phyloP scores from a whole-genome alignment of 30 jellyfish, hydroid and myxozoan species.

The Cassiopea xamachana region DNA sequence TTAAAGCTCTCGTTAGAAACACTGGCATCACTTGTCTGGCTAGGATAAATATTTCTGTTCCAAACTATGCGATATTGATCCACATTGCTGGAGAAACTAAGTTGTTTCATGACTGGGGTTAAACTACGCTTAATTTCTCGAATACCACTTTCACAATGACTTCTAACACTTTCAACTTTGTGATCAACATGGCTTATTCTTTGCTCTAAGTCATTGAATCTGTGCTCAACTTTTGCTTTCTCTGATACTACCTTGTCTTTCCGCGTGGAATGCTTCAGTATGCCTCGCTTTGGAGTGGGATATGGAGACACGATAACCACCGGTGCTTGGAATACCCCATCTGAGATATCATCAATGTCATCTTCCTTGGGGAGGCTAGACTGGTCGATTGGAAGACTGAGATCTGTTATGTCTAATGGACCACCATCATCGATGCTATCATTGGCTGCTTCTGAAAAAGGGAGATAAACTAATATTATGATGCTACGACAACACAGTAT shows the following conservation, averaged over 20 bases:
- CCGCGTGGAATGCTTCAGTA: conserved; percentile 28
- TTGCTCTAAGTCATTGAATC: conserved; percentile 25
- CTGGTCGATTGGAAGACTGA: conserved; percentile 37
- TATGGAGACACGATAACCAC: conserved; percentile 59
- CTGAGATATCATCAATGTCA: conserved; percentile 6
- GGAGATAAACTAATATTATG: no score
- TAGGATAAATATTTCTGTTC: not conserved
- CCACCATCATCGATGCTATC: conserved; percentile 69
- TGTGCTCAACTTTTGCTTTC: conserved; percentile 1
- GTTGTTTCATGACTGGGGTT: conserved; percentile 2
- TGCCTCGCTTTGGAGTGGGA: conserved; percentile 79
- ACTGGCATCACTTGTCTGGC: not conserved
- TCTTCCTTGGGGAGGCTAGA: not conserved
- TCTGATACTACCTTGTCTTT: conserved; percentile 6
- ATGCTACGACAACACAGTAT: no score
- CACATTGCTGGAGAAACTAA: not conserved
- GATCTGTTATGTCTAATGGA: conserved; percentile 63
- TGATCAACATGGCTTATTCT: conserved; percentile 32
- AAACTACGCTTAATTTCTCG: conserved; percentile 15
- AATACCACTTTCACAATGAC: conserved; percentile 37
- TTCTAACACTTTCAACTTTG: conserved; percentile 42
- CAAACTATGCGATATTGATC: not conserved
- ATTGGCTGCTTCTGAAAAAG: conserved; percentile 7
- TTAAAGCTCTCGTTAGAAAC: not conserved
- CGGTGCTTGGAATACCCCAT: conserved; percentile 29